Evolutionary conservation across 2,888 invertebrate genomes (phyloP), one percentile per base, ranked within the genome.

Genomic region (Congeria kusceri): DNA sequence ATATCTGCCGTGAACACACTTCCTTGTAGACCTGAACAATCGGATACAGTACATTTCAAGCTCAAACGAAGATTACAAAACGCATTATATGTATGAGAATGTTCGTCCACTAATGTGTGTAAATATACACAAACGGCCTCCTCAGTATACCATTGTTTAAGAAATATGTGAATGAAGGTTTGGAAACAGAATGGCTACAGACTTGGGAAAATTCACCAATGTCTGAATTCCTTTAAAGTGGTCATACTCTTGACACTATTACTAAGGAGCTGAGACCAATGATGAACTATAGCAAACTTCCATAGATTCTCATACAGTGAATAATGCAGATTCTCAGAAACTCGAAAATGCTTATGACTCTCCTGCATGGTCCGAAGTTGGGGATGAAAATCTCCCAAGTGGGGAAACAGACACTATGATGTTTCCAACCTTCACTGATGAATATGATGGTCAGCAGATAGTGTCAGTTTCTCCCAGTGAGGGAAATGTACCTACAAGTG

Each of bases 31-130:
- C n/a, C n/a, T n/a, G n/a, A n/a, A n/a, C n/a, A n/a, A n/a, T n/a
- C n/a, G n/a, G n/a, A n/a, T n/a, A n/a, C n/a, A n/a, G n/a, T n/a
- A n/a, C n/a, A n/a, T n/a, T n/a, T n/a, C n/a, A n/a, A n/a, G n/a
- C n/a, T n/a, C n/a, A n/a, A n/a, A n/a, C n/a, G n/a, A n/a, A n/a
- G n/a, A n/a, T n/a, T 75, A 75, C 63, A 70, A 58, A 44, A 56
- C 66, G 44, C 66, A 75, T 27, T 67, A 62, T 53, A 56, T 72
- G 71, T 76, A 63, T 59, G 72, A 80, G 49, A 80, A 80, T 64
- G 58, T 80, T 2, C 20, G 76, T 27, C 72, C 80, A 28, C 0
- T 65, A 28, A 61, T 39, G 29, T 74, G 70, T 57, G 5, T 74
- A 15, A 46, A 68, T n/a, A 73, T n/a, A 73, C 0, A 39, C 58